Conservation (phyloP, 2,113 vertebrate species). For the Haemorhous mexicanus region DNA sequence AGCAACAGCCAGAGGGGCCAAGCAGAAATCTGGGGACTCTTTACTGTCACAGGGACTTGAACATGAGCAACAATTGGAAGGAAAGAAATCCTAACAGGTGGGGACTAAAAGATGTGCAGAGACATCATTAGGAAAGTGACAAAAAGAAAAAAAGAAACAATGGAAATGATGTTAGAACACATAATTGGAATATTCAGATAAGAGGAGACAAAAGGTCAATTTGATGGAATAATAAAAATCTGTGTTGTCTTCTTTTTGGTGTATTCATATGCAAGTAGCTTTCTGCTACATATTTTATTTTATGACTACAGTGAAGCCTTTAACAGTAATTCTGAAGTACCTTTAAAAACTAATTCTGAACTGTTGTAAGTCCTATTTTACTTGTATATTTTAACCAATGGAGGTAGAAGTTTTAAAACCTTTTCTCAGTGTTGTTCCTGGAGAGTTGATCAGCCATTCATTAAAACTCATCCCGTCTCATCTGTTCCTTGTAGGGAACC, state of each 20-base stretch:
- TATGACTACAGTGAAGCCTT: neutral
- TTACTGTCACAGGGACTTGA: neutral
- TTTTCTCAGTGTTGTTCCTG: neutral
- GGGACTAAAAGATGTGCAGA: neutral
- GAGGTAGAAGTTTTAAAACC: neutral
- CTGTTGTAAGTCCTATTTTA: neutral
- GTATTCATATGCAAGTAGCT: neutral
- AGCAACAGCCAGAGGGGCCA: neutral
- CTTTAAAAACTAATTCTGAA: neutral
- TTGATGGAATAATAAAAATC: neutral
- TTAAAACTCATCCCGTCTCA: neutral
- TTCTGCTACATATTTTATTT: neutral
- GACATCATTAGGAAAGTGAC: neutral
- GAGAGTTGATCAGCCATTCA: neutral
- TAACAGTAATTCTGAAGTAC: neutral
- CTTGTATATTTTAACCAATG: neutral
- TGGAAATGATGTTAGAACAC: neutral
- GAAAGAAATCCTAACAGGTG: neutral
- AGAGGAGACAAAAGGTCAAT: neutral
- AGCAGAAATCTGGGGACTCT: neutral
- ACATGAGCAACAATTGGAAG: neutral
- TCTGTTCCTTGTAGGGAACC: slow-evolving; percentile 81
- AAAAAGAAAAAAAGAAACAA: neutral
- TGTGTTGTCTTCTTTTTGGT: neutral
- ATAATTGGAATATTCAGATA: neutral